Evolutionary conservation across 2,888 invertebrate genomes (phyloP), one percentile per base, ranked within the genome.

Genomic region (Copidosoma aretas): DNA sequence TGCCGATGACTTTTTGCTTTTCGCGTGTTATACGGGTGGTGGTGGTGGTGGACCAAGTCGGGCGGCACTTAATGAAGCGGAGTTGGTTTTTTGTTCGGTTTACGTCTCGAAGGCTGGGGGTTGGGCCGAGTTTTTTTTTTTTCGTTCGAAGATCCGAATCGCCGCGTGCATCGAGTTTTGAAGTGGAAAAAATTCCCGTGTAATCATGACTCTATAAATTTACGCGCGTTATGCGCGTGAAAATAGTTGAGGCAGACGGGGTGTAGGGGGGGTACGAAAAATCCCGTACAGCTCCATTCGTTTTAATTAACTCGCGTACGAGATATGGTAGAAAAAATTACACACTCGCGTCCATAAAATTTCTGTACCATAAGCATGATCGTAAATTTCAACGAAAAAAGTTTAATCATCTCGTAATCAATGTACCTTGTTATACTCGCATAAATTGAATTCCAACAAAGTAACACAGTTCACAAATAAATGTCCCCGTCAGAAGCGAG

Each of bases 131-230:
- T 4, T 53, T 59, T 63, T 53, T 43, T 21, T 52, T 53, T 41
- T 32, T 17, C 32, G 43, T 41, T 46, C 17, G 17, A 3, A 59
- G 15, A 43, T 25, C 32, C 3, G 32, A 8, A 32, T 32, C 32
- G 32, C 32, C 3, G 21, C 17, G 46, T n/a, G n/a, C n/a, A n/a
- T n/a, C n/a, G 8, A 32, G 32, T 32, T 32, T 32, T 8, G 32
- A 25, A 21, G 49, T 19, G 49, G 12, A 46, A 51, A 49, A n/a
- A 46, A 51, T 14, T 43, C 41, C 59, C 22, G n/a, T 17, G 54
- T 64, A 69, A 65, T 58, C 52, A 61, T 66, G 66, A 66, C 56
- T 60, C 49, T 49, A 56, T 65, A 61, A 51, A 67, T 56, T 21
- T 49, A 15, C 49, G 1, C 12, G 24, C 46, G 32, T 53, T 22